Evolutionary conservation across 1,140 invertebrate species (phyloP).

Genomic region (Zaprionus vittiger): DNA sequence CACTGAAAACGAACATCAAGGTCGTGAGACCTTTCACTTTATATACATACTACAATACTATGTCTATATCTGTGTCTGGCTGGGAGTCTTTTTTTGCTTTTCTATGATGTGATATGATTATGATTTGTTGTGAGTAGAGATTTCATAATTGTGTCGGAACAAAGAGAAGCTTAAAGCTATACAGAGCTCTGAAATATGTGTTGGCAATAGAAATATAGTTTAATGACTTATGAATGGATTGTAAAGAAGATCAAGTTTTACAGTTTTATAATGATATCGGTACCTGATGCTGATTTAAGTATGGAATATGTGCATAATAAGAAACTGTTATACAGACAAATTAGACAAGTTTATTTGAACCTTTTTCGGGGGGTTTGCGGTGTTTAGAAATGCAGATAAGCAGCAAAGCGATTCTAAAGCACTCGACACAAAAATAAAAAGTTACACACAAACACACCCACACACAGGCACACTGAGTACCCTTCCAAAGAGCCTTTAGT

Average conservation of each 20-base stretch:
- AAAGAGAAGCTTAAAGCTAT: conserved; percentile 38
- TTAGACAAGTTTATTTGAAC: background rate
- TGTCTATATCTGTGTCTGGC: conserved; percentile 17
- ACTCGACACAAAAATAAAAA: conserved; percentile 57
- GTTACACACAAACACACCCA: conserved; percentile 32
- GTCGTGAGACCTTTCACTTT: conserved; percentile 67
- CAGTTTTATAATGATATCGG: conserved; percentile 1
- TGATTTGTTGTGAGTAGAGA: conserved; percentile 35
- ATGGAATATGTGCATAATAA: background rate
- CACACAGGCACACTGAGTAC: conserved; percentile 7
- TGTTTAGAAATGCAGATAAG: conserved; percentile 56
- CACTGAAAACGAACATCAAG: conserved; percentile 60
- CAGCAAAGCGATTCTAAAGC: conserved; percentile 63
- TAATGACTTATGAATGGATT: conserved; percentile 37
- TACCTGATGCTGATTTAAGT: background rate
- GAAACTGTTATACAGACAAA: background rate
- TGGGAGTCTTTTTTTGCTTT: conserved; percentile 42
- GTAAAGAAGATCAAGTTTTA: background rate
- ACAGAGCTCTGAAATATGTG: conserved; percentile 28
- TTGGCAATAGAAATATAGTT: conserved; percentile 40
- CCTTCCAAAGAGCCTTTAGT: background rate
- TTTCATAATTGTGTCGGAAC: conserved; percentile 46
- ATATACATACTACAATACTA: background rate
- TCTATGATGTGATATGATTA: conserved; percentile 51
- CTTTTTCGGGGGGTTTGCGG: background rate